A percentile compares a stretch with the other conserved stretches of the same genome.
Evolutionary conservation across 2,113 vertebrate genomes (phyloP).

Genomic region (Motacilla tschutschensis): DNA sequence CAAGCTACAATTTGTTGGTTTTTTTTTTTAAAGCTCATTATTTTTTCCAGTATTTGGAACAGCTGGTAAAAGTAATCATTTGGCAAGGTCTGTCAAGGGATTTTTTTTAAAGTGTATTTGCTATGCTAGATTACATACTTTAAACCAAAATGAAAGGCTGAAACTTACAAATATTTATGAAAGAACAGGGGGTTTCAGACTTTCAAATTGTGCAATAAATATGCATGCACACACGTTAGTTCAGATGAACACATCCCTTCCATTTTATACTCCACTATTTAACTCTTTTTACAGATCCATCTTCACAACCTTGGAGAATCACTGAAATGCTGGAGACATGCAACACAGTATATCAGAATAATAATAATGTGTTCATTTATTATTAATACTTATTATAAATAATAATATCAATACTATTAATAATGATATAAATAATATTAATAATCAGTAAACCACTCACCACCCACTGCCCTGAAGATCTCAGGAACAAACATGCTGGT

Average conservation of each 20-base stretch:
- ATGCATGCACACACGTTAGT: background rate
- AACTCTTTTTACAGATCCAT: background rate
- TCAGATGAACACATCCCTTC: background rate
- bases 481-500: background rate
- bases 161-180: constrained; percentile 2
- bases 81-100: constrained; percentile 15
- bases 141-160: constrained; percentile 15
- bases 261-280: background rate
- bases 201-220: background rate
- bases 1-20: background rate
- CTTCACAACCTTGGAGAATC: background rate
- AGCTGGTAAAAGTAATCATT: constrained; percentile 35
- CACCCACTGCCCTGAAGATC: background rate
- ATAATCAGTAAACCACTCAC: background rate
- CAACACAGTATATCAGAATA: rapidly evolving
- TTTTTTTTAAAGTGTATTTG: background rate
- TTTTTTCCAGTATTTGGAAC: constrained; percentile 5
- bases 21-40: background rate
- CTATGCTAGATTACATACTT: background rate
- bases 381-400: background rate
- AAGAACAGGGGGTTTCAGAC: background rate
- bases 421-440: background rate
- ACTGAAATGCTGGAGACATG: background rate
- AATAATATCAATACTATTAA: background rate
- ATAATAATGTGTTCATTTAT: background rate